These are phyloP conservation scores for Taenaris catops DNA, from an alignment of 2,888 invertebrate genomes.

Conservation along the genomic window DNA sequence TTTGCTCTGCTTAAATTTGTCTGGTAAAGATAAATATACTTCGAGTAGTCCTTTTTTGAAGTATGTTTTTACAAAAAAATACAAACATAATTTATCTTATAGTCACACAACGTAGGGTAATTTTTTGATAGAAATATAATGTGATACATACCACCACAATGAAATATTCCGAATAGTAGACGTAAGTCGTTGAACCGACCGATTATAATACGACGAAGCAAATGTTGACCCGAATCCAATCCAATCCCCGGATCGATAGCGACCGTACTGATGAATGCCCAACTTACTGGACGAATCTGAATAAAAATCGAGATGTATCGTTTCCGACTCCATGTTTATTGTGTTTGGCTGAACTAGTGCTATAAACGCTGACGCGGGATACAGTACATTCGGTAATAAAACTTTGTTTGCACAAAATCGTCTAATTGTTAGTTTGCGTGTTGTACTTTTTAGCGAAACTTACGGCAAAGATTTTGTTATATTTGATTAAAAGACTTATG, in stretches of 20 bases:
- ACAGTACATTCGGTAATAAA: conserved; percentile 6
- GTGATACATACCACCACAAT: conserved; percentile 19
- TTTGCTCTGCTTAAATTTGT: no score
- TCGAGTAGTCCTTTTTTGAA: no score
- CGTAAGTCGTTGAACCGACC: conserved; percentile 21
- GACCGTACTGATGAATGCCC: conserved; percentile 33
- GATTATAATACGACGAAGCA: conserved; percentile 24
- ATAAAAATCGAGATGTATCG: conserved; percentile 55
- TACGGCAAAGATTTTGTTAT: no score
- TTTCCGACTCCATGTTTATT: conserved; percentile 48
- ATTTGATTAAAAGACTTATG: no score
- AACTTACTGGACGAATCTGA: conserved; percentile 34
- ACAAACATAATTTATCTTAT: no score
- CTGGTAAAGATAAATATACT: no score
- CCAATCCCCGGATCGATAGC: conserved; percentile 41
- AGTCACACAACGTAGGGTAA: no score
- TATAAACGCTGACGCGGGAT: conserved; percentile 34
- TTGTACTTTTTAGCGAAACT: no score
- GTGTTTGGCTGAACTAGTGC: conserved; percentile 43
- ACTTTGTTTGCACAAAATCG: background rate
- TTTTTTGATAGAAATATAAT: no score
- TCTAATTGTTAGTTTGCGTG: no score
- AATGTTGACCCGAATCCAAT: conserved; percentile 38
- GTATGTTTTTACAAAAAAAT: no score
- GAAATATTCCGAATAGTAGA: conserved; percentile 18